Evolutionary conservation across 1,140 invertebrate species (phyloP).

Genomic region (Dendrolimus punctatus): DNA sequence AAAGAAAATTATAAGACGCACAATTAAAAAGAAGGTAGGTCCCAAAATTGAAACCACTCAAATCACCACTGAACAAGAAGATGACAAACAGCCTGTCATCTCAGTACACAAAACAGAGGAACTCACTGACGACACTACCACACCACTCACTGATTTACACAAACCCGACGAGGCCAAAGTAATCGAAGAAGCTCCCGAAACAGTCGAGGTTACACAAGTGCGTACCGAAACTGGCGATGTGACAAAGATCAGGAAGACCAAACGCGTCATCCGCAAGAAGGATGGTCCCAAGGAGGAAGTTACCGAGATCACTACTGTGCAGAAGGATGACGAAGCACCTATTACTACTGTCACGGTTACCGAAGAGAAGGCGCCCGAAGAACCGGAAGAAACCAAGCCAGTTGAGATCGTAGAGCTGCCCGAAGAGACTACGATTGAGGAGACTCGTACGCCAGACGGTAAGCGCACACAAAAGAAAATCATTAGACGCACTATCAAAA

Average conservation of each 20-base stretch:
- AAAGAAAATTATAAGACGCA: conserved; percentile 27
- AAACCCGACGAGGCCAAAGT: background rate
- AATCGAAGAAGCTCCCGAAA: conserved; percentile 5
- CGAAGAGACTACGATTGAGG: conserved; percentile 25
- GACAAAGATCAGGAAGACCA: background rate
- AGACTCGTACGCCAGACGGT: conserved; percentile 36
- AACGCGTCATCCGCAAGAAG: conserved; percentile 3
- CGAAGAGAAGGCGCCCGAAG: conserved; percentile 22
- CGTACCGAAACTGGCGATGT: conserved; percentile 4
- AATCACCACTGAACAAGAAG: conserved; percentile 6
- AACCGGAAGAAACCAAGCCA: conserved; percentile 7
- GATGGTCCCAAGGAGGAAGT: conserved; percentile 24
- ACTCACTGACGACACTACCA: conserved; percentile 4
- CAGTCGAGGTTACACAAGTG: conserved; percentile 3
- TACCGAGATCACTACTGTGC: conserved; percentile 38
- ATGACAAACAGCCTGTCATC: conserved; percentile 3
- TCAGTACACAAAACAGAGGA: conserved; percentile 6
- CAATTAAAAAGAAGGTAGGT: conserved; percentile 32
- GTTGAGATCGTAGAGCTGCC: conserved; percentile 24
- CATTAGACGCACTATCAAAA: conserved; percentile 50
- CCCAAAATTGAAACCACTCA: conserved; percentile 7
- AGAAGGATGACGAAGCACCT: conserved; percentile 39
- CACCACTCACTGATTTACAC: conserved; percentile 2
- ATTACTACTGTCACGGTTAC: conserved; percentile 28
- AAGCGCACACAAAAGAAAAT: conserved; percentile 33